phyloP scores from a whole-genome alignment of 2,888 invertebrate genomes.

The Macaria notata region DNA sequence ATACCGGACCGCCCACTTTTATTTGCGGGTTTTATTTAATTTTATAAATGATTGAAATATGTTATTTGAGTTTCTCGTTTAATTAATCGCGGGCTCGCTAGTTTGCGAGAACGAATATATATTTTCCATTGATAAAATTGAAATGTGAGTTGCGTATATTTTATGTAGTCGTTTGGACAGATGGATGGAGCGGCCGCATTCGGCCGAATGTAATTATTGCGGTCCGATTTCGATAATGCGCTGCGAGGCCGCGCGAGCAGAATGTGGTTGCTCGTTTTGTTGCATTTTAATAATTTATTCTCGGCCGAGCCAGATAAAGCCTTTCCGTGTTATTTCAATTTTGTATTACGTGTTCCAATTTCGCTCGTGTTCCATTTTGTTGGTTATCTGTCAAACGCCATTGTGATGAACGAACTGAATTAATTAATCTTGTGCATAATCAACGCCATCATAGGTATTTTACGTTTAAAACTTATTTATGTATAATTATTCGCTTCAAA shows the following conservation, averaged over 20 bases:
- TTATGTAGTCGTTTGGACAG: slow-evolving; percentile 69
- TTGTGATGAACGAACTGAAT: slow-evolving; percentile 37
- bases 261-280: slow-evolving; percentile 74
- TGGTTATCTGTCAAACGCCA: slow-evolving; percentile 42
- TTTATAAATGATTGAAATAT: slow-evolving; percentile 39
- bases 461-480: slow-evolving; percentile 13
- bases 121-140: slow-evolving; percentile 64
- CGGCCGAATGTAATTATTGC: slow-evolving; percentile 78
- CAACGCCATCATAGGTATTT: slow-evolving; percentile 12
- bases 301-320: slow-evolving; percentile 61
- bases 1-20: slow-evolving; percentile 16
- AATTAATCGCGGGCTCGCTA: slow-evolving; percentile 47
- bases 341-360: slow-evolving; percentile 39
- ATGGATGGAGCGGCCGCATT: slow-evolving; percentile 69
- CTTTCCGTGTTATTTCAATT: slow-evolving; percentile 63
- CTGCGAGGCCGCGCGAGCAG: slow-evolving; percentile 66
- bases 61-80: slow-evolving; percentile 51
- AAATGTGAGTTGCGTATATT: slow-evolving; percentile 55
- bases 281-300: slow-evolving; percentile 77
- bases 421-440: slow-evolving; percentile 25
- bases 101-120: slow-evolving; percentile 53
- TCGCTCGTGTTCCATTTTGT: slow-evolving; percentile 37
- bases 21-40: slow-evolving; percentile 28
- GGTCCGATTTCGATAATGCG: slow-evolving; percentile 79
- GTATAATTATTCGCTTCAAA: slow-evolving; percentile 6